Evolutionary conservation across 2,888 invertebrate genomes (phyloP).

Genomic region (Drosophila affinis): DNA sequence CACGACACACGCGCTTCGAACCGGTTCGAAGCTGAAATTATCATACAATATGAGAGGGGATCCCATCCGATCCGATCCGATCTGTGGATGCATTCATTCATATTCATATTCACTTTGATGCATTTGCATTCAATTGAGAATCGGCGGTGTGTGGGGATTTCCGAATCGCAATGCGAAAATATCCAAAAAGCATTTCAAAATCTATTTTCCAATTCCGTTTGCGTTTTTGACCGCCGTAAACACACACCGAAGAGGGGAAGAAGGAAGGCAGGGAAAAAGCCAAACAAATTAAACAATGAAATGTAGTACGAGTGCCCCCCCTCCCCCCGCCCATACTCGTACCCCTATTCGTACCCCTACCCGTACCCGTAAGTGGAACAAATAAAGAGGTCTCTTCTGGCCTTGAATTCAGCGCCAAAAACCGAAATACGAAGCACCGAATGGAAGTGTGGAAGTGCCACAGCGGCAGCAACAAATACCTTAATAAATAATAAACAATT

Average conservation of each 20-base stretch:
- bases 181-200: slow-evolving; percentile 42
- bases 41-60: slow-evolving; percentile 5
- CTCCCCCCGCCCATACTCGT: too few relatives aligned
- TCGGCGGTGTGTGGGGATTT: not conserved
- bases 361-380: slow-evolving; percentile 55
- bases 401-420: slow-evolving; percentile 65
- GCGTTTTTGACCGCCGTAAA: slow-evolving; percentile 52
- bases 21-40: slow-evolving; percentile 8
- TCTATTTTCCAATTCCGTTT: slow-evolving; percentile 42
- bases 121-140: slow-evolving; percentile 15
- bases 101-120: slow-evolving; percentile 1
- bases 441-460: not conserved
- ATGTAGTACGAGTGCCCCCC: slow-evolving; percentile 59
- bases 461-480: slow-evolving; percentile 8
- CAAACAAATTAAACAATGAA: slow-evolving; percentile 36
- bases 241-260: slow-evolving; percentile 22
- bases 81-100: not conserved
- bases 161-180: slow-evolving; percentile 15
- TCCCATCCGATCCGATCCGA: not conserved
- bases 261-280: slow-evolving; percentile 20
- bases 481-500: slow-evolving; percentile 66
- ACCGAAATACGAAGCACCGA: slow-evolving; percentile 26
- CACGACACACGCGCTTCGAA: not conserved
- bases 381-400: slow-evolving; percentile 63
- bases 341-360: not conserved